phyloP scores from a whole-genome alignment of 2,113 vertebrate species.

The Sinocyclocheilus rhinocerous region DNA sequence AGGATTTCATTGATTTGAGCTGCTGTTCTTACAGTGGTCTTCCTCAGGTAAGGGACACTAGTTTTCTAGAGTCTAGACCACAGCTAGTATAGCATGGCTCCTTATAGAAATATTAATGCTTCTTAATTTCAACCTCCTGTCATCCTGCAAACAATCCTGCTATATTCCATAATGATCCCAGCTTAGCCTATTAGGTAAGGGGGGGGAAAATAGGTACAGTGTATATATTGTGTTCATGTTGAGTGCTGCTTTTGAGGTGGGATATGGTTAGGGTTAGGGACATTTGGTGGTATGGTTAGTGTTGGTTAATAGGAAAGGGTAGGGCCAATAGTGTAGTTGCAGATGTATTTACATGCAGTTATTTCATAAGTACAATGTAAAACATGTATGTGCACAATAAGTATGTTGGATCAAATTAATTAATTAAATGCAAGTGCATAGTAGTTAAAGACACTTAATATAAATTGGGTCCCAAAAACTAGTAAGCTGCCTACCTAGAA shows the following conservation, averaged over 20 bases:
- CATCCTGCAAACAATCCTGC: no score
- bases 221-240: no score
- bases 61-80: background rate
- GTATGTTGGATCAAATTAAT: background rate
- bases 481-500: background rate
- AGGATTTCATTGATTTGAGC: conserved; percentile 50
- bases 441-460: background rate
- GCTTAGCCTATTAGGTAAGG: background rate
- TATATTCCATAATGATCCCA: background rate
- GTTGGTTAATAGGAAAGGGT: background rate
- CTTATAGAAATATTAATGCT: background rate
- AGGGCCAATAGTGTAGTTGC: background rate
- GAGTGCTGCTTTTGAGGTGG: background rate
- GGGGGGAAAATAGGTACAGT: no score
- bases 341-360: background rate
- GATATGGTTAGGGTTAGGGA: background rate
- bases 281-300: background rate
- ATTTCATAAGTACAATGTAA: no score
- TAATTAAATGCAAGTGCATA: no score
- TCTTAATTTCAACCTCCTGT: background rate
- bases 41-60: conserved; percentile 45
- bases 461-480: background rate
- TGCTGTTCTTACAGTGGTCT: conserved; percentile 49
- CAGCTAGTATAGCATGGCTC: background rate
- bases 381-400: no score